phyloP scores from a whole-genome alignment of 1,140 invertebrate genomes.

The Drosophila tropicalis region DNA sequence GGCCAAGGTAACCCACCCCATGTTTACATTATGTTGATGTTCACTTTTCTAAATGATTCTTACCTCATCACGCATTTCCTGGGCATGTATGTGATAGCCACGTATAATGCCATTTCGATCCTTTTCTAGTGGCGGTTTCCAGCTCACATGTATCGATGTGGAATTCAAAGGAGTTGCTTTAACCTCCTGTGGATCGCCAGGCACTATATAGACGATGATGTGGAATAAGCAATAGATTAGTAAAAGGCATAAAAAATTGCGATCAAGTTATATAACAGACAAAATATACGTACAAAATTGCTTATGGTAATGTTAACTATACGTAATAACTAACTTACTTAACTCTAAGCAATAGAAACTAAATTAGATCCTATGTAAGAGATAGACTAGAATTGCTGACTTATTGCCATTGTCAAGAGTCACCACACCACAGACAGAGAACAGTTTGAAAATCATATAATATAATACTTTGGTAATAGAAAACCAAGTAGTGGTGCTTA shows the following conservation, averaged over 20 bases:
- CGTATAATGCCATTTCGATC: constrained; percentile 98
- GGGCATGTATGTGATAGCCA: constrained; percentile 97
- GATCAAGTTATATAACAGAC: constrained; percentile 9
- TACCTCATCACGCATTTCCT: constrained; percentile 94
- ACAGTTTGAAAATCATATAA: constrained; percentile 33
- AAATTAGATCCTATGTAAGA: constrained; percentile 50
- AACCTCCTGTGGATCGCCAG: constrained; percentile 96
- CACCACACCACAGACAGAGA: constrained; percentile 76
- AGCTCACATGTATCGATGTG: constrained; percentile 94
- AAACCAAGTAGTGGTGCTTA: constrained; percentile 67
- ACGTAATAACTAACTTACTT: constrained; percentile 46
- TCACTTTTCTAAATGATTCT: not conserved
- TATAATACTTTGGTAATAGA: constrained; percentile 27
- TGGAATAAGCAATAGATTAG: constrained; percentile 69
- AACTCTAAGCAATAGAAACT: constrained; percentile 38
- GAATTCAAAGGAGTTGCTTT: constrained; percentile 94
- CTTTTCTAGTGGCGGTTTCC: constrained; percentile 94
- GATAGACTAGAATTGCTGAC: constrained; percentile 36
- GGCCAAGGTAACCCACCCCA: too few species aligned
- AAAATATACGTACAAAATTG: constrained; percentile 11
- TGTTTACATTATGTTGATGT: too few species aligned
- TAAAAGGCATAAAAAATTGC: constrained; percentile 40
- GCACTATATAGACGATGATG: constrained; percentile 88
- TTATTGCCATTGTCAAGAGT: constrained; percentile 62
- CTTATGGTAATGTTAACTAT: constrained; percentile 39